phyloP scores from a whole-genome alignment of 2,113 vertebrate species.

The Aphyosemion australe region DNA sequence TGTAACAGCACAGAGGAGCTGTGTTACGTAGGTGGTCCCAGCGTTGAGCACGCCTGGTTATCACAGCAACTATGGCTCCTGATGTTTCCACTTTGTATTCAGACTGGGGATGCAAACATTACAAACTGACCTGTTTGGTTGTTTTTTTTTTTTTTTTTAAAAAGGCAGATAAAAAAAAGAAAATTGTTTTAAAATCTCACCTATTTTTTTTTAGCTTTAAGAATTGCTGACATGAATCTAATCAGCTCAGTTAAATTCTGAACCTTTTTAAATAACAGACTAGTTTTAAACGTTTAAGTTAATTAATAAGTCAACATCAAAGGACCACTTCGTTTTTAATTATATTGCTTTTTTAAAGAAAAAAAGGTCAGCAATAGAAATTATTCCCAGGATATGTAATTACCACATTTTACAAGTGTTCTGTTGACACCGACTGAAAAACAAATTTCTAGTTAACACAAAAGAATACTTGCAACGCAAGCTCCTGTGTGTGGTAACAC shows the following conservation, averaged over 20 bases:
- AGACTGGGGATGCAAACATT: constrained; percentile 40
- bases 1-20: constrained; percentile 46
- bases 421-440: constrained; percentile 29
- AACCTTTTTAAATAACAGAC: neutral
- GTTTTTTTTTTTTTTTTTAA: no score
- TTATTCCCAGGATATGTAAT: constrained; percentile 39
- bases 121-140: constrained; percentile 31
- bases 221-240: no score
- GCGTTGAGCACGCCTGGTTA: constrained; percentile 58
- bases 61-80: constrained; percentile 56
- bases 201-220: no score
- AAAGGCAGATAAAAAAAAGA: no score
- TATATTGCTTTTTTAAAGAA: neutral
- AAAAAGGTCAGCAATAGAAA: constrained; percentile 16
- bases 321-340: constrained; percentile 28
- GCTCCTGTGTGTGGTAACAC: constrained; percentile 54
- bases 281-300: constrained; percentile 23
- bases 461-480: constrained; percentile 45
- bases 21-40: constrained; percentile 45
- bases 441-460: constrained; percentile 39
- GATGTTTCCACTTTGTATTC: constrained; percentile 43
- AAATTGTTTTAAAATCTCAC: no score
- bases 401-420: constrained; percentile 35
- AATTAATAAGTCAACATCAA: constrained; percentile 22
- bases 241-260: no score